Conservation (phyloP, 2,113 vertebrate genomes). For the cat (Felis catus) region DNA sequence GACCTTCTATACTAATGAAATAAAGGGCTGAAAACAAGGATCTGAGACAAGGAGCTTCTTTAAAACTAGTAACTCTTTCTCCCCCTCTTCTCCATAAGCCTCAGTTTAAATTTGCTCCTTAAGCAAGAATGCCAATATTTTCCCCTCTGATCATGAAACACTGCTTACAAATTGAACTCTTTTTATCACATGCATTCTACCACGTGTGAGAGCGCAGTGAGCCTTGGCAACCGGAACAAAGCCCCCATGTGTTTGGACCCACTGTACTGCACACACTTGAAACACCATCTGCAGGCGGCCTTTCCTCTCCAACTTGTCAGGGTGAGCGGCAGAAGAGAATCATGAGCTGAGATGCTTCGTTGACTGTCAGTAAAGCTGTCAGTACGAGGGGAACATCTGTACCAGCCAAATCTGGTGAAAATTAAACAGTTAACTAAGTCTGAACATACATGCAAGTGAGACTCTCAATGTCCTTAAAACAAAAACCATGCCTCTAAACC, state of each 20-base stretch:
- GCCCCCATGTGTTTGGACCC: conserved; percentile 42
- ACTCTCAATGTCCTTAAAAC: not conserved
- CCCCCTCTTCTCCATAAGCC: not conserved
- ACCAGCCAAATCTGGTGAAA: conserved; percentile 28
- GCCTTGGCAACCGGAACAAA: conserved; percentile 40
- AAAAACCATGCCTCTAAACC: not conserved
- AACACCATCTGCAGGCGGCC: conserved; percentile 60
- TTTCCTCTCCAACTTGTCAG: conserved; percentile 37
- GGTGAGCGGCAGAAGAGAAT: not conserved
- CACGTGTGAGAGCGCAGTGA: not conserved
- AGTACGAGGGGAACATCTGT: conserved; percentile 42
- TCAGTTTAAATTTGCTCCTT: conserved; percentile 43
- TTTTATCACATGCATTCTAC: conserved; percentile 25
- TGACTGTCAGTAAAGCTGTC: not conserved
- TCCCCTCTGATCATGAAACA: conserved; percentile 4
- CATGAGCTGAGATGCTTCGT: conserved; percentile 3
- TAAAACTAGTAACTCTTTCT: not conserved
- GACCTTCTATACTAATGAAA: not conserved
- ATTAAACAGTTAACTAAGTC: conserved; percentile 16
- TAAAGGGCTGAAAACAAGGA: not conserved
- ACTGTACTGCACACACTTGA: not conserved
- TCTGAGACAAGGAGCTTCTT: not conserved
- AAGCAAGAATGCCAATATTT: conserved; percentile 41
- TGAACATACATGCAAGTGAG: not conserved
- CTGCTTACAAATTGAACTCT: conserved; percentile 25